phyloP scores from a whole-genome alignment of 2,888 invertebrate species.

The Pristionchus maxplancki region DNA sequence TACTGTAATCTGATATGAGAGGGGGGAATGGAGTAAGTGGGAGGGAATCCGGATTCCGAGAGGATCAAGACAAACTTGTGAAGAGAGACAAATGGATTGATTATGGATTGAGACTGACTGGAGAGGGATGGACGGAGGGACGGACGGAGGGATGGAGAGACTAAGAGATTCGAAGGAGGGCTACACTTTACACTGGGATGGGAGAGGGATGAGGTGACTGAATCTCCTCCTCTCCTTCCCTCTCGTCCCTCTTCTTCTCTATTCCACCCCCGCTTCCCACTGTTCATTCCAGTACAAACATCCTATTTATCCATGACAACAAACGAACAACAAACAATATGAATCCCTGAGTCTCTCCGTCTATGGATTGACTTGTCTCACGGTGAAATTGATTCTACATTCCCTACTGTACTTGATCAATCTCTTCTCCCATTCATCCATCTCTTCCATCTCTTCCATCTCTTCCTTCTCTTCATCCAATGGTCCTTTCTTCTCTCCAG shows the following conservation, averaged over 20 bases:
- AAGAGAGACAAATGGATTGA: background rate
- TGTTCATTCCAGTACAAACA: slow-evolving; percentile 10
- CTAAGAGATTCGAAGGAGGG: background rate
- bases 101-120: slow-evolving; percentile 24
- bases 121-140: slow-evolving; percentile 29
- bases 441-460: slow-evolving; percentile 79
- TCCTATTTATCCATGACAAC: slow-evolving; percentile 3
- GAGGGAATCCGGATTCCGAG: background rate
- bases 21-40: background rate
- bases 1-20: slow-evolving; percentile 35
- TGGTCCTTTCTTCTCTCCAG: slow-evolving; percentile 54
- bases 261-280: slow-evolving; percentile 22
- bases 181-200: slow-evolving; percentile 26
- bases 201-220: slow-evolving; percentile 28
- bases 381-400: slow-evolving; percentile 93
- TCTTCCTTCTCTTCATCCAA: slow-evolving; percentile 67
- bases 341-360: background rate
- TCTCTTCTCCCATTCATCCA: slow-evolving; percentile 78
- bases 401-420: slow-evolving; percentile 82
- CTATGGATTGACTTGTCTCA: slow-evolving; percentile 89
- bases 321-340: slow-evolving; percentile 21
- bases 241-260: background rate
- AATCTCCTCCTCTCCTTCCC: background rate
- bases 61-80: slow-evolving; percentile 24
- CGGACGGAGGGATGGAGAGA: slow-evolving; percentile 19